These are phyloP conservation scores for Galerucella pusilla DNA, from an alignment of 2,888 invertebrate genomes.

Conservation along the genomic window DNA sequence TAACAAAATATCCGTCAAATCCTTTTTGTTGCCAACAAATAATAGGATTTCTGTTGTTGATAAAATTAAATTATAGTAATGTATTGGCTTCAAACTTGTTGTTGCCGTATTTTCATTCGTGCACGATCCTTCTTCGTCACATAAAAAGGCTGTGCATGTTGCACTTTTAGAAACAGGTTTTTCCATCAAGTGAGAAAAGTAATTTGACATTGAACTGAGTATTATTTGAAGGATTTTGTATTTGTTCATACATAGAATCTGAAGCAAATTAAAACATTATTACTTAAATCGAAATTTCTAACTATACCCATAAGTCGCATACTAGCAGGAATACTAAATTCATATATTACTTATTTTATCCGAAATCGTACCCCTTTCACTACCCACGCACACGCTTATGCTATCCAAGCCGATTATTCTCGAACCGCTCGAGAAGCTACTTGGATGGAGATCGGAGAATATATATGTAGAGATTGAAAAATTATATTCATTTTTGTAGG, in stretches of 20 bases:
- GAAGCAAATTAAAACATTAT: conserved; percentile 31
- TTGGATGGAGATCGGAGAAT: no score
- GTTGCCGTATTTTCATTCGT: conserved; percentile 54
- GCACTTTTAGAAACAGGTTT: conserved; percentile 50
- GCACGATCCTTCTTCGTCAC: conserved; percentile 72
- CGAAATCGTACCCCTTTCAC: no score
- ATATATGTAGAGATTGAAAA: no score
- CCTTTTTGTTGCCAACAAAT: conserved; percentile 72
- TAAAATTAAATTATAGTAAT: conserved; percentile 71
- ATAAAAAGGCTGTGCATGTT: conserved; percentile 76
- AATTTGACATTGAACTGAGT: conserved; percentile 65
- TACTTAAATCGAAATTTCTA: no score
- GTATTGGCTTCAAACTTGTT: conserved; percentile 43
- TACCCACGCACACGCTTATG: no score
- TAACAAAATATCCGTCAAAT: conserved; percentile 74
- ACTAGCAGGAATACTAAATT: no score
- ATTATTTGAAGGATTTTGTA: conserved; percentile 73
- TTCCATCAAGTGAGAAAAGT: conserved; percentile 50
- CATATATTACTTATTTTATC: no score
- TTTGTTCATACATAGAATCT: conserved; percentile 80
- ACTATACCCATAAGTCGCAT: no score
- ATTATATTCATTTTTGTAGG: no score
- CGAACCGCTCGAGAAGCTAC: no score
- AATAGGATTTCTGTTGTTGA: conserved; percentile 74
- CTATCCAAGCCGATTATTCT: no score